Evolutionary conservation across 92 coral and sea anemone genomes (phyloP), one percentile per base, ranked within the genome.

Genomic region (Virgularia gustaviana): DNA sequence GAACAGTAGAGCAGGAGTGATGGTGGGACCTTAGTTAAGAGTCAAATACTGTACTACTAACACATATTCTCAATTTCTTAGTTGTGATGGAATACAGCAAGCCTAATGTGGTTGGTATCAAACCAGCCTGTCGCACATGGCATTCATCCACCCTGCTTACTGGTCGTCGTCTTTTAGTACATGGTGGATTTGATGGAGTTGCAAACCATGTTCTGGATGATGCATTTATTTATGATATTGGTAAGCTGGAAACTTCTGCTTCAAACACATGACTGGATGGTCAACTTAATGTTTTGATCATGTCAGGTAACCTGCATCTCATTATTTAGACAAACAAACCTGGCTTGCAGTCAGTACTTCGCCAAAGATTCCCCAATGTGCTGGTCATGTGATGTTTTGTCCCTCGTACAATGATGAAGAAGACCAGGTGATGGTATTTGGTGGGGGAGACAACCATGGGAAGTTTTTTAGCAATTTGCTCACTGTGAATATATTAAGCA

Each of bases 131-230:
- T 27, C 91, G 97, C 13, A 86, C 95, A 72, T 91, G 96, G 97
- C 97, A 91, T 61, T 71, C 96, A 1, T 78, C 91, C 1, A 49
- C 86, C 28, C 83, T 77, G 36, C 73, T 91, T 53, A 86, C 91
- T 47, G 81, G 82, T 30, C 80, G 76, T 27, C 76, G 81, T 42
- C 71, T 88, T 47, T 83, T 91, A 54, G 84, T 88, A 37, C 91
- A 88, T 84, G 97, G 97, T 36, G 97, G 97, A 18, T 91, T 84
- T 73, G 88, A 91, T 74, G 97, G 96, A 36, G 77, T 58, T 42
- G 11, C 23, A 39, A 42, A 64, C 43, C 65, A 81, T 30, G 85
- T 83, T 27, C 73, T 88, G 23, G 77, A 81, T 9, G 97, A 91
- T 82, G 83, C 95, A 1, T 91, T 86, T 61, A 55, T 91, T 12